phyloP scores from a whole-genome alignment of 2,797 vertebrate genomes.

The Dipus sagitta region DNA sequence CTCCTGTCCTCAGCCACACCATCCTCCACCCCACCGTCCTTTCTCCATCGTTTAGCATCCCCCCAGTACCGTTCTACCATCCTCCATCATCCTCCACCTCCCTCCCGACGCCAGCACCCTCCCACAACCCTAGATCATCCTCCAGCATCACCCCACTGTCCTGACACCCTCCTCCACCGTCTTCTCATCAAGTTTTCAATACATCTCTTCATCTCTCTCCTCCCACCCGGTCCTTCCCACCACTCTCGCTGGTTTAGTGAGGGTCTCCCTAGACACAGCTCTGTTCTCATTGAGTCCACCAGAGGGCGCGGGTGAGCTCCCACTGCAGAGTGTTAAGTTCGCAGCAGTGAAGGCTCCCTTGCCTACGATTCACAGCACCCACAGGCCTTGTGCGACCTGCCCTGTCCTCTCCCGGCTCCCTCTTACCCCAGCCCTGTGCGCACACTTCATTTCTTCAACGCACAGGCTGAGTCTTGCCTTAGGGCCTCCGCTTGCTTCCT shows the following conservation, averaged over 20 bases:
- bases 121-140: neutral
- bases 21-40: too few species aligned
- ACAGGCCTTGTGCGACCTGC: too few species aligned
- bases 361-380: rapidly evolving
- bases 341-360: neutral
- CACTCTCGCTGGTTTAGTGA: neutral
- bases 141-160: too few species aligned
- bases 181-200: neutral
- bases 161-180: too few species aligned
- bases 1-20: too few species aligned
- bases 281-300: neutral
- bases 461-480: neutral
- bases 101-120: neutral
- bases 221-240: too few species aligned
- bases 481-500: neutral
- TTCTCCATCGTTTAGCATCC: too few species aligned
- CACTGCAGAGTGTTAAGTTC: rapidly evolving
- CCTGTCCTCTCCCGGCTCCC: neutral
- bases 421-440: neutral
- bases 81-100: neutral
- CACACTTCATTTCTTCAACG: neutral
- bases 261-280: rapidly evolving
- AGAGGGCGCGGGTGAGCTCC: neutral
- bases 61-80: neutral
- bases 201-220: neutral